These are phyloP conservation scores for Zosterops pallidus DNA, from an alignment of 2,113 vertebrate genomes.

Conservation along the genomic window DNA sequence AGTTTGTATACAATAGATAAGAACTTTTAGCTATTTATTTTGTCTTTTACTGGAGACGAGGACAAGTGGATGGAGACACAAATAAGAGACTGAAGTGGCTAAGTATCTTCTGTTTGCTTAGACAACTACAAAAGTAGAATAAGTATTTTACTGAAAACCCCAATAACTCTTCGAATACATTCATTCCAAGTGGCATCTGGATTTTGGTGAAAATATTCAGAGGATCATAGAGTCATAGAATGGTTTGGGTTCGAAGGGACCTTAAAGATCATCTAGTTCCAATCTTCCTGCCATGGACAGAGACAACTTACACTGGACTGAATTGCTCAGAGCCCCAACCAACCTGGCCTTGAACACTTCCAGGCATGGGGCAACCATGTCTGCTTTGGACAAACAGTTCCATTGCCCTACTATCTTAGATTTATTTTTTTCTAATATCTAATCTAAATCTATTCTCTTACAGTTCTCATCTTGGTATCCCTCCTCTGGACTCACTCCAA, in stretches of 20 bases:
- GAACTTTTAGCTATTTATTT: neutral
- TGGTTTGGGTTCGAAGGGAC: neutral
- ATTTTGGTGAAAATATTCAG: neutral
- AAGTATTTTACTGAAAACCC: neutral
- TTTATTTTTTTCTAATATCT: neutral
- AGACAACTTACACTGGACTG: neutral
- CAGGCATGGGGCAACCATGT: neutral
- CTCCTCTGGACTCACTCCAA: accelerated
- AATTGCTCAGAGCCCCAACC: neutral
- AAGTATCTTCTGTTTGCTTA: neutral
- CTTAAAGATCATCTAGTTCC: neutral
- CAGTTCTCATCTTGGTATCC: neutral
- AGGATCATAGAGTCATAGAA: neutral
- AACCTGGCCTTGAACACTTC: neutral
- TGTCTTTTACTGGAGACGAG: neutral
- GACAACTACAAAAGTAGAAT: neutral
- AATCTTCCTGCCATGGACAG: accelerated
- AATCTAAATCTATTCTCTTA: neutral
- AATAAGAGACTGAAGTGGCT: neutral
- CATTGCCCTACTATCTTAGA: too few relatives aligned
- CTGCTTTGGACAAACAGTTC: neutral
- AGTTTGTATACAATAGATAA: neutral
- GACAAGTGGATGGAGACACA: neutral
- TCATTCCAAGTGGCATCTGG: neutral
- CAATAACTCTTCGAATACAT: neutral